Evolutionary conservation across 2,888 invertebrate species (phyloP), one percentile per base, ranked within the genome.

Genomic region (Aspidapion aeneum): DNA sequence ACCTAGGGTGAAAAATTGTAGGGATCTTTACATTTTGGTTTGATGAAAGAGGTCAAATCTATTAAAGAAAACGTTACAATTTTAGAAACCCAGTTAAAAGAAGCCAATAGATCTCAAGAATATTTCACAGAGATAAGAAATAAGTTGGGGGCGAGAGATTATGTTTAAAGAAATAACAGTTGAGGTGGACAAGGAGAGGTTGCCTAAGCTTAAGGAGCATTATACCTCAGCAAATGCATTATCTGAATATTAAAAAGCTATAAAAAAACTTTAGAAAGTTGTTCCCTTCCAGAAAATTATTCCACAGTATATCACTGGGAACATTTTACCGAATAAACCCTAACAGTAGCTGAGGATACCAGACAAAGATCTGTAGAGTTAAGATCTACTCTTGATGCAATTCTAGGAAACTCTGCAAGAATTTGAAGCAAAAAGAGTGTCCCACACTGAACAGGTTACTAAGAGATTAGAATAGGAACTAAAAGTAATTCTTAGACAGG

Each of bases 291-390:
- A 1, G 87, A 90, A 60, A 87, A 87, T 84, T 94, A 94, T 82
- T 90, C 93, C 0, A 87, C 91, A 9, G 88, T 90, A 20, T 88
- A 90, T 70, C 90, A 90, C 70, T 94, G 94, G 90, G 91, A 92
- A 67, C 88, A 86, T 74, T 91, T 90, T 72, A 90, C 91, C 19
- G 84, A 87, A 70, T 90, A 93, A 77, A 88, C 88, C 58, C 82
- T 95, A 52, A 86, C 87, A 48, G 85, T 87, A 68, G 87, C 87
- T 55, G 91, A 93, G 75, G 83, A 86, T 55, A 89, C 89, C 55
- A 84, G 90, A 59, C 88, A 90, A 76, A 87, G 87, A 62, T 93
- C 93, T 0, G 83, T 85, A 9, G 85, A 87, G 70, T 79, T 94
- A 56, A 52, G 83, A 85, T 83, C 85, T 1, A 86, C 88, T n/a